These are phyloP conservation scores for Pseudomugil gertrudae DNA, from an alignment of 2,797 vertebrate species.

Conservation along the genomic window DNA sequence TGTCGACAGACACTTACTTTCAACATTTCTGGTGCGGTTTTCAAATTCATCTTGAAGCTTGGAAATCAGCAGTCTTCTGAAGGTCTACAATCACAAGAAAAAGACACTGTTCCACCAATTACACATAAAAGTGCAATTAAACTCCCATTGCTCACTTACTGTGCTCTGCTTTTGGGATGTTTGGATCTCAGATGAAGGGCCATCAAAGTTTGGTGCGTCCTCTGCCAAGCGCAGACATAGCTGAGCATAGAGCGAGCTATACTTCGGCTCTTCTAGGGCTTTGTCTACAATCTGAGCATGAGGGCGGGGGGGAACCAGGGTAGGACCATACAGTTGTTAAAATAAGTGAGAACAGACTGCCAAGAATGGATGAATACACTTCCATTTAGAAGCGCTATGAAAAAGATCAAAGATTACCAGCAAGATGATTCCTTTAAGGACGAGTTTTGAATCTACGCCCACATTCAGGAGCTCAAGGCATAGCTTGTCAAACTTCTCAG, in stretches of 20 bases:
- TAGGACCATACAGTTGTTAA: constrained; percentile 26
- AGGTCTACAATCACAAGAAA: constrained; percentile 83
- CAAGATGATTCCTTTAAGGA: constrained; percentile 99
- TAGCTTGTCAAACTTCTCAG: constrained; percentile 99
- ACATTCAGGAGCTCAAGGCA: constrained; percentile 99
- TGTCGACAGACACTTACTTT: constrained; percentile 83
- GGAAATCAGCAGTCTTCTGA: constrained; percentile 99
- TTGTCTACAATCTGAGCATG: constrained; percentile 96
- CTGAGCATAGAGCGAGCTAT: constrained; percentile 99
- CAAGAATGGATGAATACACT: constrained; percentile 19
- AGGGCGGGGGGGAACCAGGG: constrained; percentile 1
- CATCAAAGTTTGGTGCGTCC: constrained; percentile 99
- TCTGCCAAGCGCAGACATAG: constrained; percentile 99
- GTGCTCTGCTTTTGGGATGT: constrained; percentile 99
- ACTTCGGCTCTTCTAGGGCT: constrained; percentile 99
- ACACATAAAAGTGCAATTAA: background rate
- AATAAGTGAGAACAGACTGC: constrained; percentile 16
- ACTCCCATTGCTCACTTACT: constrained; percentile 80
- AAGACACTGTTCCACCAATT: background rate
- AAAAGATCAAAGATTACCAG: constrained; percentile 85
- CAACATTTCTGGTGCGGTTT: constrained; percentile 99
- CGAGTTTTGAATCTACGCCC: constrained; percentile 99
- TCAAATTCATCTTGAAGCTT: constrained; percentile 99
- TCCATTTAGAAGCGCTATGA: constrained; percentile 7
- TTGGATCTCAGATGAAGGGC: constrained; percentile 96